Conservation (phyloP, 1,140 invertebrate species). For the Drosophila subpulchrella region DNA sequence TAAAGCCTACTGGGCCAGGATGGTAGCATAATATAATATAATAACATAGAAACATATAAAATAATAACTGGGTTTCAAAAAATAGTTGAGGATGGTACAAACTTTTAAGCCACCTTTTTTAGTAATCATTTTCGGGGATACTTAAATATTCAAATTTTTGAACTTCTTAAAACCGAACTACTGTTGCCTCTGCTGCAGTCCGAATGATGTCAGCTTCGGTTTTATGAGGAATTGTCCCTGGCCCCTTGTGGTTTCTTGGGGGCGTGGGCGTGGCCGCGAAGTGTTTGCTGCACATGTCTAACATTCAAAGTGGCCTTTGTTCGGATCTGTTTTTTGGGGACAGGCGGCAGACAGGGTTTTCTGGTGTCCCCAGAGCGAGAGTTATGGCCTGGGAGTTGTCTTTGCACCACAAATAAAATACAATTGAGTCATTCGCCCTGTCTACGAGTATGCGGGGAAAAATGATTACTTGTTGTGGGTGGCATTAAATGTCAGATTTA, state of each 20-base stretch:
- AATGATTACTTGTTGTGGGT: conserved; percentile 61
- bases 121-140: neutral
- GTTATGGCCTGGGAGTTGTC: conserved; percentile 61
- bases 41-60: no score
- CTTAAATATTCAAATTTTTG: neutral
- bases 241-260: conserved; percentile 28
- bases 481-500: conserved; percentile 82
- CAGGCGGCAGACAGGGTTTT: conserved; percentile 33
- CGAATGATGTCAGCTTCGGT: conserved; percentile 74
- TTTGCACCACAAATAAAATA: conserved; percentile 47
- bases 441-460: conserved; percentile 37
- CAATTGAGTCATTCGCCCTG: conserved; percentile 73
- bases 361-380: conserved; percentile 20
- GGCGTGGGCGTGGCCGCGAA: conserved; percentile 50
- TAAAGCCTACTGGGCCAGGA: no score
- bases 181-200: conserved; percentile 29
- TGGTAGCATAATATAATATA: no score
- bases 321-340: conserved; percentile 32
- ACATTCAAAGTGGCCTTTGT: conserved; percentile 78
- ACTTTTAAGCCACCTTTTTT: no score
- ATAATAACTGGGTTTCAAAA: no score
- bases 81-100: no score
- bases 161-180: conserved; percentile 1
- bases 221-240: conserved; percentile 69
- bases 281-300: conserved; percentile 75